Evolutionary conservation across 1,140 invertebrate genomes (phyloP).

Genomic region (Formica exsecta): DNA sequence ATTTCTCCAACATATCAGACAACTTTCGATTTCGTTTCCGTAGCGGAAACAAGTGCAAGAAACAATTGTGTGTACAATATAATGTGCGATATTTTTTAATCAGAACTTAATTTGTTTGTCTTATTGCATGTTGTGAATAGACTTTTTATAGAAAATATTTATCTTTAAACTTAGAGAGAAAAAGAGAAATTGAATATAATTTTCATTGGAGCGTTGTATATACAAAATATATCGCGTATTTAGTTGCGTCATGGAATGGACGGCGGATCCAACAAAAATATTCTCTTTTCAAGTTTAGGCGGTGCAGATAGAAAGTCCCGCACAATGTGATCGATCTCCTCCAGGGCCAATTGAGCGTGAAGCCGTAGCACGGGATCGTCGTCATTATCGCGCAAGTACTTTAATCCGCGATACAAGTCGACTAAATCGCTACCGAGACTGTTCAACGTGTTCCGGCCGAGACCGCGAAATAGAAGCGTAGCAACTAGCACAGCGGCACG

Average conservation of each 20-base stretch:
- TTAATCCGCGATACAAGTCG: conserved; percentile 91
- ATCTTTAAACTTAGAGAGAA: neutral
- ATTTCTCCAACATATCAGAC: neutral
- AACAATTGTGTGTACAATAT: neutral
- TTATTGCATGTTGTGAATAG: too few relatives aligned
- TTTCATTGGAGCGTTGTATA: conserved; percentile 35
- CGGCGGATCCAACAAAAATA: conserved; percentile 78
- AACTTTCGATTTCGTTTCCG: neutral
- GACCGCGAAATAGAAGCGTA: conserved; percentile 90
- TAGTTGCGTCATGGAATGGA: neutral
- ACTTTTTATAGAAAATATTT: conserved; percentile 13
- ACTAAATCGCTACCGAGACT: conserved; percentile 90
- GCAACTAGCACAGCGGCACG: conserved; percentile 93
- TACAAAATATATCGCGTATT: conserved; percentile 8
- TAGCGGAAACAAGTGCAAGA: neutral
- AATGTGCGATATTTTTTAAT: conserved; percentile 6
- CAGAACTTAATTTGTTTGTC: neutral
- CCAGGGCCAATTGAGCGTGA: conserved; percentile 91
- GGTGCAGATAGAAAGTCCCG: conserved; percentile 88
- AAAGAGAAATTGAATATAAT: neutral
- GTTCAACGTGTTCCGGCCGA: conserved; percentile 90
- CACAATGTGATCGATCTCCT: conserved; percentile 91
- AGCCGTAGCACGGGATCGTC: conserved; percentile 90
- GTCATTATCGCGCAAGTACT: conserved; percentile 88
- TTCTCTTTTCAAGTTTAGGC: conserved; percentile 88